Evolutionary conservation across 2,797 vertebrate species (phyloP), one percentile per base, ranked within the genome.

Genomic region (Heterohyrax brucei): DNA sequence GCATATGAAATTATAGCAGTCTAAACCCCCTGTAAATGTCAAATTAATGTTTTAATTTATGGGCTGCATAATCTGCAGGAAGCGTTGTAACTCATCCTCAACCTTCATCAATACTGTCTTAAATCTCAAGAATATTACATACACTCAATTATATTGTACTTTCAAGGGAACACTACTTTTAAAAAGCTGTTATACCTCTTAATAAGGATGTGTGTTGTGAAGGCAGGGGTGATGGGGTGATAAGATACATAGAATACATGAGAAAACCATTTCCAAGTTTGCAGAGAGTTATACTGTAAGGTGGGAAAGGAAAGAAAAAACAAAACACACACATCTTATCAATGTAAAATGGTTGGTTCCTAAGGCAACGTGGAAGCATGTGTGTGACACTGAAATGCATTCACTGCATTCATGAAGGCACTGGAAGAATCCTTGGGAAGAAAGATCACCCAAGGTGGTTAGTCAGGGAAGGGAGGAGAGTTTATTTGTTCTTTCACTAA

Each of bases 11-110:
- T 93, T 94, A 94, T 75, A 96, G 73, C 50, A 77, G 62, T 92
- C 59, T 96, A 97, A 96, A 93, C 96, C 77, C 30, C 70, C 61
- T 77, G 70, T 30, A 97, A 97, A 97, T 97, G 96, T 97, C 97
- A 95, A 94, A 97, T 95, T 76, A 84, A 94, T 68, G 82, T 93
- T 97, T 97, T 91, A 97, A 97, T 88, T 95, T 92, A 78, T 92
- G 80, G 83, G 46, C 56, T 87, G 19, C 6, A 18, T 75, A 70
- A 83, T 78, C 61, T 0, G 3, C 46, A 87, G 76, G 83, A 95
- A 93, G 70, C 5, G 46, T 62, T 78, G 14, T 59, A 82, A 73
- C n/a, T 89, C 87, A 59, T 79, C 12, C 81, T 84, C 9, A 2
- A 87, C 1, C 18, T 21, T 22, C 7, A 79, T 18, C 12, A 72